Evolutionary conservation across 2,113 vertebrate genomes (phyloP).

Genomic region (Turdus rufiventris): DNA sequence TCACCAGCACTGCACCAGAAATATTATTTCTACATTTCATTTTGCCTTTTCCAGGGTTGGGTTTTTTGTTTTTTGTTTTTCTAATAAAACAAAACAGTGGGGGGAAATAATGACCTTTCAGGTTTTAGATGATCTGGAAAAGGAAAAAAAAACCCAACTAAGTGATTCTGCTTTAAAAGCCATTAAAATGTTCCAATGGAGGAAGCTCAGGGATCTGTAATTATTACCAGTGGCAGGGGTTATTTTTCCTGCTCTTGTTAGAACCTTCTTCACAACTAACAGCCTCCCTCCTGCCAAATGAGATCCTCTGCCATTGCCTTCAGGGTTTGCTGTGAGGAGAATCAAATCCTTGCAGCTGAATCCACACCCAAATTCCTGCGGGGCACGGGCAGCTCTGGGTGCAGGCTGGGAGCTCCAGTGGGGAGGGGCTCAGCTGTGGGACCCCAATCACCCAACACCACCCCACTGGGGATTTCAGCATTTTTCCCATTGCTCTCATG

Average conservation of each 20-base stretch:
- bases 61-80: background rate
- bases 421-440: background rate
- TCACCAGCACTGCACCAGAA: background rate
- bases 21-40: background rate
- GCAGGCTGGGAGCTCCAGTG: rapidly evolving
- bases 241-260: background rate
- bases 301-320: background rate
- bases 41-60: background rate
- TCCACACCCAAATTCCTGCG: rapidly evolving
- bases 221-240: background rate
- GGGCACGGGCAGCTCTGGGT: rapidly evolving
- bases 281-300: background rate
- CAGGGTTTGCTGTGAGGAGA: background rate
- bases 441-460: rapidly evolving
- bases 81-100: background rate
- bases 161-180: background rate
- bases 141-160: background rate
- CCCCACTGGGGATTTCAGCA: rapidly evolving
- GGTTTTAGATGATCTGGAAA: background rate
- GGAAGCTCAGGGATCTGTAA: background rate
- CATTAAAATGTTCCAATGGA: background rate
- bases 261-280: background rate
- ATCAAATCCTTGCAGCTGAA: rapidly evolving
- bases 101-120: background rate
- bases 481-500: rapidly evolving